phyloP scores from a whole-genome alignment of 2,113 vertebrate species.

The Erythrocebus patas region DNA sequence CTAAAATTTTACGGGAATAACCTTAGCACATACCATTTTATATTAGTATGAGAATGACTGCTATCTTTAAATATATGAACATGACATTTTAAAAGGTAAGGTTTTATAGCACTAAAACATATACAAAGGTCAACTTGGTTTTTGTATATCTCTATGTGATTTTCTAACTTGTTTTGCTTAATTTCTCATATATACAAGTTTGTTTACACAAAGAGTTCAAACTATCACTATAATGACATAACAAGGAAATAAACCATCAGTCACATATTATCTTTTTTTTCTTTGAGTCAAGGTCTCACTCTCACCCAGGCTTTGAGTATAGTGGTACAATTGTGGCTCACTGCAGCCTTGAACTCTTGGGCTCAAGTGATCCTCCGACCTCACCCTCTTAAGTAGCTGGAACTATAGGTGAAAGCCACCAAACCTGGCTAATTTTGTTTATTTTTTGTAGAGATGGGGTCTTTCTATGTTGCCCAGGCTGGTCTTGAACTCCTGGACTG shows the following conservation, averaged over 20 bases:
- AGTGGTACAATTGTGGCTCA: not conserved
- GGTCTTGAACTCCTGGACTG: not conserved
- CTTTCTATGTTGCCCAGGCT: not conserved
- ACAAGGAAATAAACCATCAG: not conserved
- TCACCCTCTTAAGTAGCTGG: not conserved
- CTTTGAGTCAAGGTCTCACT: not conserved
- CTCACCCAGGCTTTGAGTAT: not conserved
- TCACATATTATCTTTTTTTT: no score
- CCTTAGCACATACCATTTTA: not conserved
- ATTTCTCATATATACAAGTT: slow-evolving; percentile 39
- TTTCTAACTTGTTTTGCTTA: slow-evolving; percentile 28
- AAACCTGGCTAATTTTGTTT: not conserved
- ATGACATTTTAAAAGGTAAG: slow-evolving; percentile 12
- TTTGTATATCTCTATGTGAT: not conserved
- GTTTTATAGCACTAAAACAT: not conserved
- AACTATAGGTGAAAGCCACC: not conserved
- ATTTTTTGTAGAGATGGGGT: not conserved
- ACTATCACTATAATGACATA: not conserved
- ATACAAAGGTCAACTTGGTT: not conserved
- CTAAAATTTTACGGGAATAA: slow-evolving; percentile 26
- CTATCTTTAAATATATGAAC: not conserved
- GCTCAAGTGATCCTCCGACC: not conserved
- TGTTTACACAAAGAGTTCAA: not conserved
- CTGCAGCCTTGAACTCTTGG: not conserved
- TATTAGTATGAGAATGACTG: not conserved